Evolutionary conservation across 2,888 invertebrate genomes (phyloP).

Genomic region (Zhuqinia jingwanae): DNA sequence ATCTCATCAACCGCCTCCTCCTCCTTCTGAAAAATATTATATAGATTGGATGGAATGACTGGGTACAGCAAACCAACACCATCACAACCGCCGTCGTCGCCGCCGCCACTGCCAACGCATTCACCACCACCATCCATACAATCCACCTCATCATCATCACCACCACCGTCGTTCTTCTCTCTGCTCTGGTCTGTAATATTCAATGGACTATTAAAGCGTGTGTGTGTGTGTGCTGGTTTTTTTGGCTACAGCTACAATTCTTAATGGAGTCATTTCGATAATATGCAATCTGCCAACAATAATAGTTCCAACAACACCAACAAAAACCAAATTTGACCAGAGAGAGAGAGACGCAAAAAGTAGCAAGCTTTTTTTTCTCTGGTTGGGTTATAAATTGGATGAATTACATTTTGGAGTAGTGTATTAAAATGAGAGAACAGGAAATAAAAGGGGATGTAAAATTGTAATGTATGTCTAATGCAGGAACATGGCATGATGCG

Average conservation of each 20-base stretch:
- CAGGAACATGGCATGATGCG: not conserved
- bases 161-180: not conserved
- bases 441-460: slow-evolving; percentile 63
- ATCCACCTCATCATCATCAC: slow-evolving; percentile 30
- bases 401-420: slow-evolving; percentile 21
- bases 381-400: slow-evolving; percentile 46
- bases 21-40: not conserved
- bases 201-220: slow-evolving; percentile 47
- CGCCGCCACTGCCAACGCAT: not conserved
- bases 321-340: slow-evolving; percentile 5
- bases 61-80: slow-evolving; percentile 20
- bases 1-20: not conserved
- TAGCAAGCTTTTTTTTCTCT: too few species aligned
- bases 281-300: slow-evolving; percentile 38
- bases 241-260: not conserved
- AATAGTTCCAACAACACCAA: slow-evolving; percentile 11
- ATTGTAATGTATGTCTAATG: slow-evolving; percentile 40
- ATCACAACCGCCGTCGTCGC: slow-evolving; percentile 21
- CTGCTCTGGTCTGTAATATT: slow-evolving; percentile 47
- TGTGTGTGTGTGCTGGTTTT: not conserved
- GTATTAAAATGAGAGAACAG: slow-evolving; percentile 19
- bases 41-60: slow-evolving; percentile 36
- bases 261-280: slow-evolving; percentile 42
- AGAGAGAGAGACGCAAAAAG: not conserved
- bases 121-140: not conserved